Evolutionary conservation across 2,113 vertebrate species (phyloP).

Genomic region (Pelusios castaneus): DNA sequence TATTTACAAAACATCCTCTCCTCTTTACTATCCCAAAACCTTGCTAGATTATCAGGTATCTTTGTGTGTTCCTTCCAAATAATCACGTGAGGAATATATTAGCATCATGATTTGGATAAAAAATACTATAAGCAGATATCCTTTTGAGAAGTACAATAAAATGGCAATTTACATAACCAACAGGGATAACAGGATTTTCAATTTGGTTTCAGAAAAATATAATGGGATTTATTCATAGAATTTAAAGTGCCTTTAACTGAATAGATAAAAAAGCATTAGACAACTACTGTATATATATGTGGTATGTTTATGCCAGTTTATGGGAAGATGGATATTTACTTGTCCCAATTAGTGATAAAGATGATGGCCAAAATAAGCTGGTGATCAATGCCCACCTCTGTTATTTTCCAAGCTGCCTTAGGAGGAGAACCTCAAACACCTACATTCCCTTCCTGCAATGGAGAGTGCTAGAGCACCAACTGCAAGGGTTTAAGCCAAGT

Average conservation of each 20-base stretch:
- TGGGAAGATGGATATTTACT: background rate
- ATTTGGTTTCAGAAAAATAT: background rate
- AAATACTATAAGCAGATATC: background rate
- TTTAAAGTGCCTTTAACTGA: too few species aligned
- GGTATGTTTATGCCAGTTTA: background rate
- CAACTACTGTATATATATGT: background rate
- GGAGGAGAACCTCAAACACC: slow-evolving; percentile 30
- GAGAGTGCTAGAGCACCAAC: background rate
- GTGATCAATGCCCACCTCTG: too few species aligned
- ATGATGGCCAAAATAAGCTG: background rate
- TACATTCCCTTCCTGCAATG: background rate
- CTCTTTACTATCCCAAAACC: background rate
- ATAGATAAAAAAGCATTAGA: background rate
- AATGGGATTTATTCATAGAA: background rate
- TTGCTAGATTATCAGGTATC: too few species aligned
- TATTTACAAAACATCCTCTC: background rate
- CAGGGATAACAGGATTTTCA: background rate
- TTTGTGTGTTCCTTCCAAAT: background rate
- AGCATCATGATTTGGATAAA: too few species aligned
- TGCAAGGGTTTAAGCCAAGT: background rate
- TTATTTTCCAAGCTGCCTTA: background rate
- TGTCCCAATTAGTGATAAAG: background rate
- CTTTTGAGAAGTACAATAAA: background rate
- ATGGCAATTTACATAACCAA: background rate
- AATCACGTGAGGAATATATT: background rate